A percentile compares a stretch with the other conserved stretches of the same genome.
phyloP scores from a whole-genome alignment of 2,888 invertebrate species.

The Lasius platythorax region DNA sequence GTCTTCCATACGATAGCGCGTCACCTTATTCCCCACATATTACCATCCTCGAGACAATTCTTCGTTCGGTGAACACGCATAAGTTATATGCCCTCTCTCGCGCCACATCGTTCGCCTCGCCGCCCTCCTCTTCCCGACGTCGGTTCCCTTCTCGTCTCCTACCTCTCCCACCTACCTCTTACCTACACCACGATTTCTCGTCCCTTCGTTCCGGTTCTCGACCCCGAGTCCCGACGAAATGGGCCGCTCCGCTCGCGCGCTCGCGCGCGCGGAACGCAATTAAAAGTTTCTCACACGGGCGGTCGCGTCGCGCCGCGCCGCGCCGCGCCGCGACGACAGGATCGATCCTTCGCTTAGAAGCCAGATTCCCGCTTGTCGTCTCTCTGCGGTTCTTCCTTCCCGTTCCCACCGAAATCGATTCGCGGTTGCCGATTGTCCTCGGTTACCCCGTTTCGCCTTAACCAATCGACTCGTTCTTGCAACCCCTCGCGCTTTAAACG shows the following conservation, averaged over 20 bases:
- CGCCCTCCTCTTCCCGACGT: constrained; percentile 20
- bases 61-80: constrained; percentile 47
- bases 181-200: constrained; percentile 41
- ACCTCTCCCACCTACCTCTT: constrained; percentile 21
- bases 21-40: constrained; percentile 31
- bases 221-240: constrained; percentile 58
- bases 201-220: constrained; percentile 55
- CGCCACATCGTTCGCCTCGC: constrained; percentile 11
- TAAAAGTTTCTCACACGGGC: constrained; percentile 81
- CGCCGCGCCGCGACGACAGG: constrained; percentile 67
- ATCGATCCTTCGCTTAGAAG: constrained; percentile 58
- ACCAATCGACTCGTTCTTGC: constrained; percentile 2
- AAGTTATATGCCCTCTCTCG: constrained; percentile 38
- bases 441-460: constrained; percentile 25
- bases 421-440: constrained; percentile 37
- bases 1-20: constrained; percentile 11
- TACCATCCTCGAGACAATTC: constrained; percentile 46
- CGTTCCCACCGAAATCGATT: constrained; percentile 35
- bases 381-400: constrained; percentile 15
- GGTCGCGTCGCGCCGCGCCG: constrained; percentile 56
- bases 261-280: constrained; percentile 77
- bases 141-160: not conserved
- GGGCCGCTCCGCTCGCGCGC: constrained; percentile 63
- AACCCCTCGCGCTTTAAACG: not conserved
- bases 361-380: constrained; percentile 37